Evolutionary conservation across 1,140 invertebrate species (phyloP).

Genomic region (Diachasmimorpha longicaudata): DNA sequence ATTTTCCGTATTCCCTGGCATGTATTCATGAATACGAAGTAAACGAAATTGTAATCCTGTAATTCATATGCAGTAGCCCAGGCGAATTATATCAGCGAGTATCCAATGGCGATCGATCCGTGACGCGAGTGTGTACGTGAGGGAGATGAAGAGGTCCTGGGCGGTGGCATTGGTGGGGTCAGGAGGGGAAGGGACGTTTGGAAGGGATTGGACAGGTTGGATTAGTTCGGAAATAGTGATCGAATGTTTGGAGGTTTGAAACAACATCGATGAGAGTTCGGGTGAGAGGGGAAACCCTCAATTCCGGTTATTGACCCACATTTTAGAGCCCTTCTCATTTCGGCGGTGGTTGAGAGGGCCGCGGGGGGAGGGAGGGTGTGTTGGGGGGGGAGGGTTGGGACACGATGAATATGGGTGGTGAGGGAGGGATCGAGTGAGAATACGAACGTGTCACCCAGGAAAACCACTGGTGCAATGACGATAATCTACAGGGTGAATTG

Average conservation of each 20-base stretch:
- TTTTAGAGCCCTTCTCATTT: background rate
- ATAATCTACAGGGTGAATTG: slow-evolving; percentile 26
- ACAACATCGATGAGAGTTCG: slow-evolving; percentile 7
- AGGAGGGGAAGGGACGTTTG: no score
- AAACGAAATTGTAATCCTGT: slow-evolving; percentile 24
- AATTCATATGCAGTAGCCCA: slow-evolving; percentile 18
- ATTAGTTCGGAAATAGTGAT: slow-evolving; percentile 24
- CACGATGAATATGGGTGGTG: background rate
- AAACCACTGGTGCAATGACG: slow-evolving; percentile 24
- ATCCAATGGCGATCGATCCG: slow-evolving; percentile 13
- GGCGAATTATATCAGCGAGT: slow-evolving; percentile 4
- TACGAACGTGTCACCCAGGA: slow-evolving; percentile 14
- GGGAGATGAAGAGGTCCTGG: background rate
- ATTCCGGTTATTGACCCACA: slow-evolving; percentile 15
- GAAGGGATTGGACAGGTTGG: slow-evolving; percentile 11
- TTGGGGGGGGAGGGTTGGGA: no score
- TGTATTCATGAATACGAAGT: slow-evolving; percentile 23
- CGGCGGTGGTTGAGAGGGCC: no score
- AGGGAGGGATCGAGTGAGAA: background rate
- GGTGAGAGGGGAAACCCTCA: background rate
- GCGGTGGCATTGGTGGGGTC: no score
- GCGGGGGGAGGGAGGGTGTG: no score
- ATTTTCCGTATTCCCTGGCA: background rate
- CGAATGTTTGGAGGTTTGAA: slow-evolving; percentile 19
- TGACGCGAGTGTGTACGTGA: background rate